Evolutionary conservation across 2,797 vertebrate genomes (phyloP).

Genomic region (Leptoclinus maculatus): DNA sequence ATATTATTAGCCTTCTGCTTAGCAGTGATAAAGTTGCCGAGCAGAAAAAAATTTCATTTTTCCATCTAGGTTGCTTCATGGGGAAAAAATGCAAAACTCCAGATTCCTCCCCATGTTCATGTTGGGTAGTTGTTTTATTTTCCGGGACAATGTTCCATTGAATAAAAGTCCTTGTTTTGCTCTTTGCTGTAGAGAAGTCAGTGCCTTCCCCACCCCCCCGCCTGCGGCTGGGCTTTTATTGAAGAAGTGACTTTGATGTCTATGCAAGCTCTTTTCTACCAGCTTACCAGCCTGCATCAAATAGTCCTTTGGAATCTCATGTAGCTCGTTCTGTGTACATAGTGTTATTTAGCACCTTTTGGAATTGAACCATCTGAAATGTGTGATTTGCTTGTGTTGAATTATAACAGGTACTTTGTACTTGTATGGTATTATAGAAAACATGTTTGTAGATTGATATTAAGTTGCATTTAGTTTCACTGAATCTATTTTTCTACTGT

Average conservation of each 20-base stretch:
- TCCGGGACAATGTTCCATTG: conserved; percentile 77
- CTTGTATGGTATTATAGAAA: conserved; percentile 79
- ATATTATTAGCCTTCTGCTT: conserved; percentile 62
- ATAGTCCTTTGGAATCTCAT: conserved; percentile 79
- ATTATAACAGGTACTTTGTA: conserved; percentile 80
- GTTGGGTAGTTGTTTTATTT: conserved; percentile 76
- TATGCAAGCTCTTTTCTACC: conserved; percentile 87
- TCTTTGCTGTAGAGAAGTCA: conserved; percentile 81
- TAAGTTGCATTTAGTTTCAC: conserved; percentile 85
- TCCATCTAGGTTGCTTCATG: conserved; percentile 78
- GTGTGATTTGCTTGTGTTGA: conserved; percentile 78
- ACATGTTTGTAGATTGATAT: conserved; percentile 83
- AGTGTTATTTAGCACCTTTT: conserved; percentile 82
- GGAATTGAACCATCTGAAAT: conserved; percentile 75
- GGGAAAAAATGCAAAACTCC: conserved; percentile 82
- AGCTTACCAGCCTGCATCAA: conserved; percentile 84
- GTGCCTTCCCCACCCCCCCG: conserved; percentile 79
- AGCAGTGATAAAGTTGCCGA: conserved; percentile 67
- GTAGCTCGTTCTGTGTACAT: conserved; percentile 81
- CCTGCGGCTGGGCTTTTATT: conserved; percentile 82
- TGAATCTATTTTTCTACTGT: conserved; percentile 90
- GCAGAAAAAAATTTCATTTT: conserved; percentile 71
- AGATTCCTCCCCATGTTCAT: conserved; percentile 78
- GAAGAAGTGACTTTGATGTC: conserved; percentile 84
- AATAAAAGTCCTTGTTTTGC: conserved; percentile 75